Conservation (phyloP, 2,113 vertebrate species). For the Heptranchias perlo region DNA sequence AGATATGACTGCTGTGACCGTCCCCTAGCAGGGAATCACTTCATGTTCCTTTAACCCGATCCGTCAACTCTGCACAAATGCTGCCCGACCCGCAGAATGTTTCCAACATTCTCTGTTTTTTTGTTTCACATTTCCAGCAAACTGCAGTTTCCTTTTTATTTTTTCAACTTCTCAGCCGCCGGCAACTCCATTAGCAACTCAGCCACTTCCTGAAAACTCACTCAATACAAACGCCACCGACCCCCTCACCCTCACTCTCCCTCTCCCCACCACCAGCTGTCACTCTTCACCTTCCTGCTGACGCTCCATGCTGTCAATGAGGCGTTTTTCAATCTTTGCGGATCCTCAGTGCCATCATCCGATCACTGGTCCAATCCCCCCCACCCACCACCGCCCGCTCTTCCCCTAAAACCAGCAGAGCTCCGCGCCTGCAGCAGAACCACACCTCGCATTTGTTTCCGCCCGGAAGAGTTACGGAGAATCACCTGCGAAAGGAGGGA, state of each 20-base stretch:
- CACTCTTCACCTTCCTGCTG: background rate
- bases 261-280: background rate
- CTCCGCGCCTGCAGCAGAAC: background rate
- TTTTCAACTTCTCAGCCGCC: background rate
- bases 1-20: background rate
- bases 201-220: background rate
- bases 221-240: background rate
- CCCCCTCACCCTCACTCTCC: too few relatives aligned
- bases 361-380: background rate
- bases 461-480: background rate
- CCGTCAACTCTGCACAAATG: background rate
- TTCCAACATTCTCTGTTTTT: background rate
- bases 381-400: background rate
- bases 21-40: too few relatives aligned
- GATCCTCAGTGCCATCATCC: background rate
- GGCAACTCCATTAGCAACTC: background rate
- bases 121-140: background rate
- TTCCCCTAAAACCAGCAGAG: background rate
- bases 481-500: background rate
- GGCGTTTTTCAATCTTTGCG: background rate
- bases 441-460: background rate
- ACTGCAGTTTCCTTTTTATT: background rate
- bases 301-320: background rate
- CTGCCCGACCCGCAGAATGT: background rate
- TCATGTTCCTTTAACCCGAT: background rate